Evolutionary conservation across 2,888 invertebrate genomes (phyloP), one percentile per base, ranked within the genome.

Genomic region (Temnothorax unifasciatus): DNA sequence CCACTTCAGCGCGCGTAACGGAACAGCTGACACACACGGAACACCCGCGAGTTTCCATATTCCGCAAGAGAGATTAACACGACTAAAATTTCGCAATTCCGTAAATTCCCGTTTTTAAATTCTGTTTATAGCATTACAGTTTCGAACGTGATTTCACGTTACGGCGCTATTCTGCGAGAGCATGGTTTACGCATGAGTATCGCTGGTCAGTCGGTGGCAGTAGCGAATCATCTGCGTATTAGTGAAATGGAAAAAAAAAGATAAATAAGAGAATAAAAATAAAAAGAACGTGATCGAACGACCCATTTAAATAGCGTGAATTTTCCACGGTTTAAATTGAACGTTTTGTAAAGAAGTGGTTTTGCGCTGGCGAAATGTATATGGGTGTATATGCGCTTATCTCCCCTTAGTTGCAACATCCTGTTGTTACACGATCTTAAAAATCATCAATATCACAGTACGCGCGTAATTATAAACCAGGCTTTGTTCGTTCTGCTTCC

Each of bases 21-120:
- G 73, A 79, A 59, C 79, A 79, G 79, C 79, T 73, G 44, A 79
- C 73, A 73, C 57, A 59, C 13, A 47, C 47, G 54, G 41, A 69
- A 77, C 59, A 69, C 25, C 38, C 34, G 13, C 34, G 18, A 18
- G 34, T 73, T 18, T 3, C 9, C 18, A 29, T 18, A 34, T 79
- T 71, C 34, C 44, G 57, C 47, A 59, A 59, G 73, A 74, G 18
- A 57, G 47, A 59, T 81, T 59, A 73, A 73, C 59, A 41, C 21
- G 18, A 25, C 25, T 79, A 38, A 81, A 59, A 73, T 69, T 54
- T 77, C 52, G 29, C 54, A 71, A 57, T 73, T 73, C 21, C 41
- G 68, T 54, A 11, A 77, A 77, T 25, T 52, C 9, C 6, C 59
- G 47, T 34, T 38, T 73, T n/a, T 38, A 73, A 73, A 59, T 57